phyloP scores from a whole-genome alignment of 2,888 invertebrate species.

The Phengaris arion region DNA sequence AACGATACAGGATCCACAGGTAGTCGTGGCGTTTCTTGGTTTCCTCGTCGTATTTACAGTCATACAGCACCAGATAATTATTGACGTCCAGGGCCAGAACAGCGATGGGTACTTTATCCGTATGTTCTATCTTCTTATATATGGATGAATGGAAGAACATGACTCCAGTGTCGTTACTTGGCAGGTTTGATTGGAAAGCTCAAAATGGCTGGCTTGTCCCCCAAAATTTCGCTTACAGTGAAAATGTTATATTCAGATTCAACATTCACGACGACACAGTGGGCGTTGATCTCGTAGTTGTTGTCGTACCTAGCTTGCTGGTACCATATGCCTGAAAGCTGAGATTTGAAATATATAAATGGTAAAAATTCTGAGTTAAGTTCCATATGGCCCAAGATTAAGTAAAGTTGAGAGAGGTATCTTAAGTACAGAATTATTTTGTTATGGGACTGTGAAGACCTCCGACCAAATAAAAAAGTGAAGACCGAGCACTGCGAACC shows the following conservation, averaged over 20 bases:
- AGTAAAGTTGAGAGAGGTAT: too few relatives aligned
- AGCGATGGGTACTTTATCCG: background rate
- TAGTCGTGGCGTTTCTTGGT: too few relatives aligned
- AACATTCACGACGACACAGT: background rate
- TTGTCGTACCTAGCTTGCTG: background rate
- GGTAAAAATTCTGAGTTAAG: too few relatives aligned
- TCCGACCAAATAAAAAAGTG: too few relatives aligned
- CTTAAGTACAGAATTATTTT: too few relatives aligned
- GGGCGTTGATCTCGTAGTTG: too few relatives aligned
- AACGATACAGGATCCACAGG: too few relatives aligned
- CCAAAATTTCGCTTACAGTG: background rate
- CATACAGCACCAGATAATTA: background rate
- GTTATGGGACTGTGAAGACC: too few relatives aligned
- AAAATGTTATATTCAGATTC: background rate
- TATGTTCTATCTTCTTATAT: too few relatives aligned
- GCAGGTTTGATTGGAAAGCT: background rate
- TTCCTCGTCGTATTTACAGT: constrained; percentile 23
- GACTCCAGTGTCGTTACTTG: background rate
- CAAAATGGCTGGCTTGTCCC: background rate
- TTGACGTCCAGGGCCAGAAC: constrained; percentile 3
- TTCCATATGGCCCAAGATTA: too few relatives aligned
- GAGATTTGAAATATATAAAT: too few relatives aligned
- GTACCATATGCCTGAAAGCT: background rate
- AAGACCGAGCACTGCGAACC: too few relatives aligned
- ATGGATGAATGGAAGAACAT: background rate